phyloP scores from a whole-genome alignment of 2,113 vertebrate genomes.

The Tricholaema leucomelas region DNA sequence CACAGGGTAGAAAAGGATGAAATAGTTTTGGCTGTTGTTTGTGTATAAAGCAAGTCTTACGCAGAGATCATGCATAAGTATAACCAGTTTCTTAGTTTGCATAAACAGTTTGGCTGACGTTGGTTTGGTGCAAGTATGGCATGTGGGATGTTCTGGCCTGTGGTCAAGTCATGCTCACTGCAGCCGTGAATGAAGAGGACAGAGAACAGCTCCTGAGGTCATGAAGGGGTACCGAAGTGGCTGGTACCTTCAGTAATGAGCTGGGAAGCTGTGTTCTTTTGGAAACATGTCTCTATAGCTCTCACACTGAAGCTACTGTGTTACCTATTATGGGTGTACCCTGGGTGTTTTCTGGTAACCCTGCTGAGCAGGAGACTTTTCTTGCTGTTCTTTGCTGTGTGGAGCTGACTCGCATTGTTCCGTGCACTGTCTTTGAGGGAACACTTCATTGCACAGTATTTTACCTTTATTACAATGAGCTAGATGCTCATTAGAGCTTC shows the following conservation, averaged over 20 bases:
- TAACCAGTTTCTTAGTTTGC: neutral
- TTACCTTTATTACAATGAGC: neutral
- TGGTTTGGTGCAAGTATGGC: neutral
- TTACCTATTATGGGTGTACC: accelerated
- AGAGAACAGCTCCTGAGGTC: neutral
- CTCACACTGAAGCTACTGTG: accelerated
- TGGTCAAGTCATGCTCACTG: neutral
- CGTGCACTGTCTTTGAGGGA: neutral
- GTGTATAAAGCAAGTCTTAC: neutral
- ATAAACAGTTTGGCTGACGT: neutral
- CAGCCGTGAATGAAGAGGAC: neutral
- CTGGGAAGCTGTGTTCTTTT: neutral
- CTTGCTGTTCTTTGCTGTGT: neutral
- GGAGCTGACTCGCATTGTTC: neutral
- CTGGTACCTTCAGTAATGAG: neutral
- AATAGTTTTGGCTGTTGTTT: neutral
- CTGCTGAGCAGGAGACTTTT: neutral
- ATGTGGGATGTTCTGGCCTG: neutral
- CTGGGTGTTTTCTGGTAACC: neutral
- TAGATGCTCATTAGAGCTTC: slow-evolving; percentile 22
- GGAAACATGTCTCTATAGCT: neutral
- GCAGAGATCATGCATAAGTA: neutral
- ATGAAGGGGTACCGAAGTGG: neutral
- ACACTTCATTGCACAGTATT: neutral
- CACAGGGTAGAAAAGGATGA: neutral